Base-by-base conservation (phyloP, 2,797 vertebrate species). In the Discoglossus pictus region DNA sequence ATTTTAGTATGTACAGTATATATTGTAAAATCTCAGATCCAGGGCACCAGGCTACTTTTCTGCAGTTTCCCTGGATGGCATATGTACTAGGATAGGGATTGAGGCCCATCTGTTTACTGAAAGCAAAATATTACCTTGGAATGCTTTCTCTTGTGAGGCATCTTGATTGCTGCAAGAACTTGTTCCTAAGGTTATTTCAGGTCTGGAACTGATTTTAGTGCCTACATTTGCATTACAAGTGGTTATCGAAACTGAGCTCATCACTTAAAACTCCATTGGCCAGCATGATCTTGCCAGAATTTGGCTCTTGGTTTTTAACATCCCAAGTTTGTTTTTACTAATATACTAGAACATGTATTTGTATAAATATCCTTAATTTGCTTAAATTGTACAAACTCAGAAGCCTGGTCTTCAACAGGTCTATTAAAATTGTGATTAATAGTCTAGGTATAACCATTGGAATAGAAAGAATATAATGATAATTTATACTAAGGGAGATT, bases 181-280 rank as follows among this genome's bases (percentile, higher is more conserved):
- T 71, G 68, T 62, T 58, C 18, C 44, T 64, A 56, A 61, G 68
- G 68, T 71, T 71, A 71, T 71, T 71, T 71, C 68, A 71, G 68
- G 68, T 58, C 68, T 71, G 68, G 54, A 64, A 56, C 46, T 20
- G 52, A 71, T 64, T 64, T 71, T 53, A 58, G 68, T 50, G 55
- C 68, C 68, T 58, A 58, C 44, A 71, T 56, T 64, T 38, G 51
- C 53, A 71, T 64, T 64, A 38, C 52, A 64, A 71, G 68, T 64
- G 68, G 43, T 70, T 63, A 64, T 64, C 52, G 24, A 64, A 71
- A 62, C 53, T 70, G 67, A 71, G 68, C 52, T 71, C 61, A 71
- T 71, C 68, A 51, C 44, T 44, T 24, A 62, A 63, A 64, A 43
- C 61, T 64, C 36, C 53, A 51, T 56, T 25, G 47, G 51, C 43